Percentiles rank a stretch among this genome's conserved stretches.
These are phyloP conservation scores for Chrysolina oricalcia DNA, from an alignment of 2,888 invertebrate genomes.

Conservation along the genomic window DNA sequence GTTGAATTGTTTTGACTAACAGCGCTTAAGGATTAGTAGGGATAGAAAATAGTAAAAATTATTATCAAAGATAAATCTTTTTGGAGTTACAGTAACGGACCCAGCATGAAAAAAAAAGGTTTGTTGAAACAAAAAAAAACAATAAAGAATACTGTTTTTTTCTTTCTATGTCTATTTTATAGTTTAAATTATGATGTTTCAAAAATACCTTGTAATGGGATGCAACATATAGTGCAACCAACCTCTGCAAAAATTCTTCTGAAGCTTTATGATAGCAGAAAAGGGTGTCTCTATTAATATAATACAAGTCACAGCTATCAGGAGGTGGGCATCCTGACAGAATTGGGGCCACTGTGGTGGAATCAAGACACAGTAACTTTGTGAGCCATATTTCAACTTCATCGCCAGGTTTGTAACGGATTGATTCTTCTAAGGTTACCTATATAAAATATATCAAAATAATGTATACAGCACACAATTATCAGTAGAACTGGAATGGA, in stretches of 20 bases:
- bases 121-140: no score
- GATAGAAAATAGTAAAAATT: no score
- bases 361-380: constrained; percentile 92
- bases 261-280: constrained; percentile 97
- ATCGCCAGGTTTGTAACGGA: constrained; percentile 92
- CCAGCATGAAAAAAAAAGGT: no score
- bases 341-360: constrained; percentile 79
- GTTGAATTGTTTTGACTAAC: no score
- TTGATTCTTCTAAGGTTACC: constrained; percentile 93
- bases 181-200: no score
- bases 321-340: constrained; percentile 92
- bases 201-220: constrained; percentile 93
- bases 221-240: constrained; percentile 95
- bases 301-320: constrained; percentile 89
- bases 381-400: constrained; percentile 94
- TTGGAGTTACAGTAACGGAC: no score
- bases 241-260: constrained; percentile 91
- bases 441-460: constrained; percentile 59
- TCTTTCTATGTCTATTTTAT: no score
- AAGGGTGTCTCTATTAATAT: constrained; percentile 92
- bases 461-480: no score
- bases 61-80: no score
- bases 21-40: no score
- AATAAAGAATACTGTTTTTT: no score
- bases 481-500: no score